Conservation (phyloP, 2,888 invertebrate species). For the Ypsolopha scabrella region DNA sequence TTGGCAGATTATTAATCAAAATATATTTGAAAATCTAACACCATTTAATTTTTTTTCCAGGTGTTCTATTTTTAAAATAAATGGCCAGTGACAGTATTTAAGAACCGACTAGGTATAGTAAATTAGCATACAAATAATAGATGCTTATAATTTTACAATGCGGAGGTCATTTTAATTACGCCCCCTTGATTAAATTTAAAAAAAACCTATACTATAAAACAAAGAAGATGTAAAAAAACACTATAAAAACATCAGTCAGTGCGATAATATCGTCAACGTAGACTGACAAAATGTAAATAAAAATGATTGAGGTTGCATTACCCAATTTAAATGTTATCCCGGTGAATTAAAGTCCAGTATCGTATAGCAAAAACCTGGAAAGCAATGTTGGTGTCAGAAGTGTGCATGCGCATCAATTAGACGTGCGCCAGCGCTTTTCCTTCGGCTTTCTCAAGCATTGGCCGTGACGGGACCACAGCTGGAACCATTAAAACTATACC, state of each 20-base stretch:
- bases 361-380: constrained; percentile 13
- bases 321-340: no score
- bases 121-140: no score
- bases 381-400: constrained; percentile 17
- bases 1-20: no score
- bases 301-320: not conserved
- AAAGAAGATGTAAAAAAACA: not conserved
- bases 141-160: not conserved
- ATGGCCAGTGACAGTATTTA: no score
- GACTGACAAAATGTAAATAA: not conserved
- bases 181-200: not conserved
- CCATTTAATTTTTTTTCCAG: no score
- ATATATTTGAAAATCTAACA: no score
- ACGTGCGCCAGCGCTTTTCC: constrained; percentile 20
- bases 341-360: not conserved
- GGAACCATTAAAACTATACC: not conserved
- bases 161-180: not conserved
- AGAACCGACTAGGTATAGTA: no score
- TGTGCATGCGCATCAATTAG: constrained; percentile 6
- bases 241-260: not conserved
- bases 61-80: no score
- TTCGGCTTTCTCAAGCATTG: constrained; percentile 11
- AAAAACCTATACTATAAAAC: not conserved
- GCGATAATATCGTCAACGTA: not conserved
- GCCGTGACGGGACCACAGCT: constrained; percentile 1